Evolutionary conservation across 2,888 invertebrate genomes (phyloP).

Genomic region (Eristalis pertinax): DNA sequence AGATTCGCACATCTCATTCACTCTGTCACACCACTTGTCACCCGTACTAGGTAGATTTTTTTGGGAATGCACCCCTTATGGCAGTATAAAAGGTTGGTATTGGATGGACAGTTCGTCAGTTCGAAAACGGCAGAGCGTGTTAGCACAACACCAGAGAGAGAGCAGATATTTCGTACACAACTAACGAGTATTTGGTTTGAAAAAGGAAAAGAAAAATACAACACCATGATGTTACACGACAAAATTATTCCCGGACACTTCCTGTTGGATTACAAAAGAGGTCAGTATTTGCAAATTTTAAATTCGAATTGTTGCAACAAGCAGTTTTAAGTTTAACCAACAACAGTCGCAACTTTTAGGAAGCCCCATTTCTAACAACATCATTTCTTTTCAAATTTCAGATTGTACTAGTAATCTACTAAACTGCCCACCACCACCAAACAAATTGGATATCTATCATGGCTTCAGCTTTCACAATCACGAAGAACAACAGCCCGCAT

Average conservation of each 20-base stretch:
- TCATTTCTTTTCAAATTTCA: conserved; percentile 34
- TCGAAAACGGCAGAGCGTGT: conserved; percentile 16
- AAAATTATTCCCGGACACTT: conserved; percentile 79
- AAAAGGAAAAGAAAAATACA: too few species aligned
- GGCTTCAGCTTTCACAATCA: conserved; percentile 77
- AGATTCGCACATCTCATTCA: conserved; percentile 52
- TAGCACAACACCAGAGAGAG: neutral
- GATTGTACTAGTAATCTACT: conserved; percentile 64
- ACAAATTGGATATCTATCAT: conserved; percentile 77
- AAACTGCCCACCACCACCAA: conserved; percentile 47
- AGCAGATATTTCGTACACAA: neutral
- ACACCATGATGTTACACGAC: conserved; percentile 77
- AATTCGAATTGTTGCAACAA: neutral
- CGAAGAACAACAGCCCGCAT: conserved; percentile 70
- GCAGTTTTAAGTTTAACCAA: neutral
- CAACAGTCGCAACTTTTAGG: neutral
- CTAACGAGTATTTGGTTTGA: neutral
- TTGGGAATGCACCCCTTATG: neutral
- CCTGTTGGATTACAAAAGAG: conserved; percentile 78
- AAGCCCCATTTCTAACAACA: neutral
- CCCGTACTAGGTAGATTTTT: conserved; percentile 33
- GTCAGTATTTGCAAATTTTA: conserved; percentile 74
- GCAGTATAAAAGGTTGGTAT: conserved; percentile 50
- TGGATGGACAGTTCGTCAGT: conserved; percentile 23
- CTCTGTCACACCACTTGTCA: conserved; percentile 71